phyloP scores from a whole-genome alignment of 2,113 vertebrate species.

The Fulica atra region DNA sequence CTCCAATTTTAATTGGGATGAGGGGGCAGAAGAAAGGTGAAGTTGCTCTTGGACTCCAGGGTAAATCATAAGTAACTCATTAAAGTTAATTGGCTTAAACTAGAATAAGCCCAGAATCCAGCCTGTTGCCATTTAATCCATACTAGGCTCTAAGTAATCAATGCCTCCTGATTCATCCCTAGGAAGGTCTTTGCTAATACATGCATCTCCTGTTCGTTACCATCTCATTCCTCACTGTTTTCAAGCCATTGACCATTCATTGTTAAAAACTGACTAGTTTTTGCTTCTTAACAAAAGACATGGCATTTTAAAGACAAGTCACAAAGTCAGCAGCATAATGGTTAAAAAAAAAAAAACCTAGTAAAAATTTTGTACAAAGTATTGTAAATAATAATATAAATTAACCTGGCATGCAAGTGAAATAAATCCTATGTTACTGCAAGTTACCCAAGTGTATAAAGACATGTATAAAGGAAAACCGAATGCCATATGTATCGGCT shows the following conservation, averaged over 20 bases:
- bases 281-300: background rate
- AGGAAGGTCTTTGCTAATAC: background rate
- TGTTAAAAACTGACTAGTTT: background rate
- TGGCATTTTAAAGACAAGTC: slow-evolving; percentile 24
- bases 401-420: slow-evolving; percentile 84
- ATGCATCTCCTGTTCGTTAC: background rate
- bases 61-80: background rate
- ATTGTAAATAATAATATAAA: slow-evolving; percentile 86
- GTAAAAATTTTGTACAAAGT: slow-evolving; percentile 72
- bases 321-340: slow-evolving; percentile 74
- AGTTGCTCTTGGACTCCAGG: background rate
- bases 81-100: slow-evolving; percentile 1
- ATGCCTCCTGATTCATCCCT: background rate
- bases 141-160: background rate
- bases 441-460: slow-evolving; percentile 83
- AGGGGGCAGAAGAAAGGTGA: background rate
- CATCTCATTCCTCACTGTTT: background rate
- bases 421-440: slow-evolving; percentile 78
- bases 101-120: background rate
- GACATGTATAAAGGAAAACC: slow-evolving; percentile 77
- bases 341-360: slow-evolving; percentile 34
- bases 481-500: slow-evolving; percentile 81
- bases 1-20: background rate
- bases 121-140: background rate
- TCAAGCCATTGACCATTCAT: background rate